Base-by-base conservation (phyloP, 1,140 invertebrate genomes). In the Amphibalanus amphitrite region DNA sequence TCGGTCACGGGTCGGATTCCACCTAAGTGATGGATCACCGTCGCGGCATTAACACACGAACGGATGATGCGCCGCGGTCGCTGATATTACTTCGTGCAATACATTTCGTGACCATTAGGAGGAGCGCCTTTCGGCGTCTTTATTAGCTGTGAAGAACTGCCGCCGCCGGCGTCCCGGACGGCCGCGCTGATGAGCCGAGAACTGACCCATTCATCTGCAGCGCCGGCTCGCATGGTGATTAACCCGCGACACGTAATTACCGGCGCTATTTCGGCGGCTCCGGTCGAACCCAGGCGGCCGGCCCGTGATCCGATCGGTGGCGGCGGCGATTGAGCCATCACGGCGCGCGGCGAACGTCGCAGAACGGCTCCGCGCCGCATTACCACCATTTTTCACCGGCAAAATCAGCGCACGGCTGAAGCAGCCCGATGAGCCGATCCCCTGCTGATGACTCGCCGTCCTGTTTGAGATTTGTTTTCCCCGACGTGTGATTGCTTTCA, bases 101-200 rank as follows among this genome's bases (percentile, higher is more conserved):
- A 23, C 10, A 30, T 30, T 33, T 69, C 68, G 29, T 33, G 68
- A 33, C 38, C 38, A 33, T 33, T 33, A 69, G 29, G 29, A 20
- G 10, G 29, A 69, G 29, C 68, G 20, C 6, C 20, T 69, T 69
- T 69, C 38, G 68, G 68, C 38, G 38, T 33, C 68, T 69, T 69
- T 69, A 69, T 69, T 33, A 40, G 20, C 29, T 3, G 68, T 20
- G 68, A 69, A 8, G 29, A 1, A 33, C 20, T 8, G 68, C 29
- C 10, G 10, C 1, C 20, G 47, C 47, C 23, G 13, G 10, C 20
- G 47, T 3, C 13, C 1, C 20, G 17, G 47, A 59, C 47, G 47
- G 47, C 13, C 20, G 13, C 47, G 47, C 13, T 20, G 47, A 59
- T 59, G 47, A 59, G 47, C 47, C 47, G 47, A 20, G 47, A 59